phyloP scores from a whole-genome alignment of 2,113 vertebrate species.

The Mesoclemmys tuberculata region DNA sequence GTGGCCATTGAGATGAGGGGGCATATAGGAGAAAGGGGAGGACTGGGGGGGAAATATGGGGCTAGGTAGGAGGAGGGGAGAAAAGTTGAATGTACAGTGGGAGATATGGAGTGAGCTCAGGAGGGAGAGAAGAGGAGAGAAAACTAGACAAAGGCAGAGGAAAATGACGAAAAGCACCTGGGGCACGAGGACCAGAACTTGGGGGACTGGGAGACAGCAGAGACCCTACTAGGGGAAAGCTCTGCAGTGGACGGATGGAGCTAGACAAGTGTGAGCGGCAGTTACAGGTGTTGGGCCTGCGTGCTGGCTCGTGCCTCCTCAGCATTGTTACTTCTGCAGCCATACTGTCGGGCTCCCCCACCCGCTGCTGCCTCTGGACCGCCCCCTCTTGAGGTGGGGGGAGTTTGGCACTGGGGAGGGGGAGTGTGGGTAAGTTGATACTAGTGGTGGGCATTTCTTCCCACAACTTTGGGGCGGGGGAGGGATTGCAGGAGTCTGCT shows the following conservation, averaged over 20 bases:
- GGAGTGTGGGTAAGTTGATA: background rate
- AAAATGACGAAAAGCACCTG: background rate
- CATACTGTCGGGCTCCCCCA: too few relatives aligned
- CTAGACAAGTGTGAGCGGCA: accelerated
- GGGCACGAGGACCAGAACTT: background rate
- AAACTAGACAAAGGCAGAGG: accelerated
- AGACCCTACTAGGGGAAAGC: accelerated
- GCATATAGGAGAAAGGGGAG: background rate
- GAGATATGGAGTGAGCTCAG: background rate
- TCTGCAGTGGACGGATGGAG: accelerated
- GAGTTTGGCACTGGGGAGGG: background rate
- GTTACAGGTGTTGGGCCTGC: background rate
- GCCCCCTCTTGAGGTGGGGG: background rate
- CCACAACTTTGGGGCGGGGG: accelerated
- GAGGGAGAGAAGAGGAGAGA: background rate
- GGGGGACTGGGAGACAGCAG: background rate
- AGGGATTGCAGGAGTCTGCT: background rate
- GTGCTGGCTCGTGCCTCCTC: background rate
- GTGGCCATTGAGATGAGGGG: background rate
- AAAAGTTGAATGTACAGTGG: background rate
- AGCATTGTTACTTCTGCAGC: background rate
- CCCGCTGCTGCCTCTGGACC: background rate
- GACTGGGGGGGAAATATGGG: background rate
- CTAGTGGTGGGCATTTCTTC: background rate
- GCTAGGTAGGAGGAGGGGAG: background rate